A percentile compares a stretch with the other conserved stretches of the same genome.
Conservation (phyloP, 2,888 invertebrate species). For the Scaeva pyrastri region DNA sequence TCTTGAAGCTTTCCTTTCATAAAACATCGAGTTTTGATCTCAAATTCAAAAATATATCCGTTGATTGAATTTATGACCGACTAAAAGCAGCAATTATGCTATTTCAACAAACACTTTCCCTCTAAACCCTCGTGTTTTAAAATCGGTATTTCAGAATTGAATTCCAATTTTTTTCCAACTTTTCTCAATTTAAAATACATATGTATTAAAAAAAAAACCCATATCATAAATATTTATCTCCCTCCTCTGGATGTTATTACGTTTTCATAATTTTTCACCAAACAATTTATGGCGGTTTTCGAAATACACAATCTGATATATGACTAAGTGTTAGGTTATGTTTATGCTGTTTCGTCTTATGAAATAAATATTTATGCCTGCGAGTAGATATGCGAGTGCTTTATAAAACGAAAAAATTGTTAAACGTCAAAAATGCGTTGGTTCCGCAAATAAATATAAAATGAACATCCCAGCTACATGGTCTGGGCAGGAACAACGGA, state of each 20-base stretch:
- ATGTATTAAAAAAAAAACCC: background rate
- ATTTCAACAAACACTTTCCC: no score
- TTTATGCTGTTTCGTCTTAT: slow-evolving; percentile 7
- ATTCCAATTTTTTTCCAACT: no score
- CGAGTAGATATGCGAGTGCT: background rate
- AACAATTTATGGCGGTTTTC: slow-evolving; percentile 25
- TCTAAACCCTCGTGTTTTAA: no score
- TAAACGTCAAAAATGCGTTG: background rate
- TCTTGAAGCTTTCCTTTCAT: no score
- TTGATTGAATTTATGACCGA: no score
- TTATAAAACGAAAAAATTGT: slow-evolving; percentile 11
- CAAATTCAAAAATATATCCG: no score
- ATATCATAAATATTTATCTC: slow-evolving; percentile 9
- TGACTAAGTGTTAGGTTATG: slow-evolving; percentile 29
- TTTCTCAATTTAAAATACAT: background rate
- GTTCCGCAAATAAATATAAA: background rate
- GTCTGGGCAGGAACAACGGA: background rate
- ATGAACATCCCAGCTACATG: background rate
- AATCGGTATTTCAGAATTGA: no score
- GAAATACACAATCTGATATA: slow-evolving; percentile 28
- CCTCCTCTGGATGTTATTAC: slow-evolving; percentile 4
- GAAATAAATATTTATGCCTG: slow-evolving; percentile 31
- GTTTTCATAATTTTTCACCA: slow-evolving; percentile 17
- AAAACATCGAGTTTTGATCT: no score
- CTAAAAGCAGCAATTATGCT: no score